Base-by-base conservation (phyloP, 2,888 invertebrate species). In the Galerucella nymphaeae region DNA sequence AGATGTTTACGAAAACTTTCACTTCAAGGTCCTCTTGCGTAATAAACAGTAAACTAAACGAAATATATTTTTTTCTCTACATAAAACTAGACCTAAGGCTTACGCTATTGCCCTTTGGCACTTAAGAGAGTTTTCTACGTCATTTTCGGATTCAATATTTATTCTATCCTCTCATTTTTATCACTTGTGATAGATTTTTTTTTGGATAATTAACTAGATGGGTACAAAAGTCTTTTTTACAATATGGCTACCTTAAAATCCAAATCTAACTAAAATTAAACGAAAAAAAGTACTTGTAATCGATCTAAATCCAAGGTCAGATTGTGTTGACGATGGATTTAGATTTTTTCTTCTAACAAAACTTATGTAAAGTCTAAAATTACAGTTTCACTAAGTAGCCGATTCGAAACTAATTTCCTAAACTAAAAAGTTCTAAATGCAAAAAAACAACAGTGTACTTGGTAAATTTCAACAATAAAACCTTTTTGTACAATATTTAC, bases 41-140 rank as follows among this genome's bases (percentile, higher is more conserved):
- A 42, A 62, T 42, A 42, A 59, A 59, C n/a, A 16, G 14, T 16
- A 9, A 38, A 42, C 38, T 62, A 62, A 58, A 58, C n/a, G 14
- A 41, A 62, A 67, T 59, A 67, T 59, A 59, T 50, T 18, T 38
- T 38, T 57, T 45, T 13, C 42, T 57, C 45, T 70, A 57, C 45
- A 50, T 58, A 66, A 66, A 63, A 63, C 80, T 82, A 81, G 78
- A 79, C 78, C 80, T 82, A 80, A 81, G 74, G 82, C 79, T 81
- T 80, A 82, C 81, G 82, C 83, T 80, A 81, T 81, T 82, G 82
- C 83, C 83, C 79, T 77, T 83, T 83, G 83, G 84, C 84, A 84
- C 83, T 78, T 74, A 72, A 75, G 68, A 66, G 70, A 67, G 72
- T 62, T 75, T 73, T 68, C 68, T 76, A 75, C 55, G 55, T 64